These are phyloP conservation scores for Bombyx mori DNA, from an alignment of 1,140 invertebrate species.

Conservation along the genomic window DNA sequence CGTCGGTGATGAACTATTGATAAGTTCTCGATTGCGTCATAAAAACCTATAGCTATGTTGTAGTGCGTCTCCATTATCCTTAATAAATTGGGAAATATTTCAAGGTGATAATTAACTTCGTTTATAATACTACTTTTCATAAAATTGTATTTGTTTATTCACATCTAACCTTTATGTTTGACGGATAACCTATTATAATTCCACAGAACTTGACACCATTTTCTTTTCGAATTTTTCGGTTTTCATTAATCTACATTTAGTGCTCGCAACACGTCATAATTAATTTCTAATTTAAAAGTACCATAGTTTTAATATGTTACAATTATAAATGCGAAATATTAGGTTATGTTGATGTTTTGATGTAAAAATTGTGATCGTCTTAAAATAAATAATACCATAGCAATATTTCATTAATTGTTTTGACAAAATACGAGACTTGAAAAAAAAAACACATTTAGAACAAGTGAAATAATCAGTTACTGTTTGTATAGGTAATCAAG, in stretches of 20 bases:
- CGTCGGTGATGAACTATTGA: slow-evolving; percentile 50
- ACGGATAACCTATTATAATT: slow-evolving; percentile 52
- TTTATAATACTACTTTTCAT: slow-evolving; percentile 2
- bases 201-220: slow-evolving; percentile 53
- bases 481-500: background rate
- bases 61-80: background rate
- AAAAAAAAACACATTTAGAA: background rate
- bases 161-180: slow-evolving; percentile 53
- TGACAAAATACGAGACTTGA: too few species aligned
- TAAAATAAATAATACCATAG: too few species aligned
- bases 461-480: background rate
- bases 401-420: too few species aligned
- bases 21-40: slow-evolving; percentile 68
- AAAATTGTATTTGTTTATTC: slow-evolving; percentile 15
- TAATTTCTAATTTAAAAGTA: too few species aligned
- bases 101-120: slow-evolving; percentile 5
- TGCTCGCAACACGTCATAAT: too few species aligned
- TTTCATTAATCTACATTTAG: slow-evolving; percentile 17
- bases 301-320: too few species aligned
- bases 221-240: slow-evolving; percentile 43
- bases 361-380: slow-evolving; percentile 15
- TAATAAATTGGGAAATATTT: slow-evolving; percentile 1
- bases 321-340: slow-evolving; percentile 3
- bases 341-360: slow-evolving; percentile 71
- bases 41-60: slow-evolving; percentile 50